Evolutionary conservation across 2,888 invertebrate species (phyloP).

Genomic region (Dicranocentrus wangi): DNA sequence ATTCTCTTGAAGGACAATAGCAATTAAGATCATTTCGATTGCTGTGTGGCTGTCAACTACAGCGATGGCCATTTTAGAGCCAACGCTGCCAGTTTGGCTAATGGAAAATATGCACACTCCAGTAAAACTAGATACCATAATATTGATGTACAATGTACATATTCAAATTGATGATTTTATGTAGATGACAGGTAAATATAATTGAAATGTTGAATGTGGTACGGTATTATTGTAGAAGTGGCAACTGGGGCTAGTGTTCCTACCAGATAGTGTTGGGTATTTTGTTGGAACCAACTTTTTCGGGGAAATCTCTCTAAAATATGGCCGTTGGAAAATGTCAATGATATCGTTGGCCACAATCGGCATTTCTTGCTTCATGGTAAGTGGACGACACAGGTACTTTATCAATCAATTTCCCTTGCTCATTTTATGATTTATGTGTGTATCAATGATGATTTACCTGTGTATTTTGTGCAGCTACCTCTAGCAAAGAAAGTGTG

Average conservation of each 20-base stretch:
- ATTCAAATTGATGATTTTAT: background rate
- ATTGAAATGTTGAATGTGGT: too few species aligned
- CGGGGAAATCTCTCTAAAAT: conserved; percentile 80
- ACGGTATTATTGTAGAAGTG: conserved; percentile 77
- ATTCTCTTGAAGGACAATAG: conserved; percentile 65
- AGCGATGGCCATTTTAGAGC: conserved; percentile 88
- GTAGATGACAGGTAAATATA: background rate
- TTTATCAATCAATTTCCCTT: too few species aligned
- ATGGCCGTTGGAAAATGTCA: conserved; percentile 81
- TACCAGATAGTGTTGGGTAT: conserved; percentile 89
- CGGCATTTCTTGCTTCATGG: conserved; percentile 80
- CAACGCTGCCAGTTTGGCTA: conserved; percentile 88
- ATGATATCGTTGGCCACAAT: conserved; percentile 80
- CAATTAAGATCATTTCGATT: conserved; percentile 75
- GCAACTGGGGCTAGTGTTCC: conserved; percentile 87
- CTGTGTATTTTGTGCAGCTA: conserved; percentile 78
- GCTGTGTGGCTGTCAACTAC: conserved; percentile 86
- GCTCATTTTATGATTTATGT: too few species aligned
- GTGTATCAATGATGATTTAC: too few species aligned
- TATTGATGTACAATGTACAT: background rate
- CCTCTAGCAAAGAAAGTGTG: conserved; percentile 80
- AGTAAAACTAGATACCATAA: conserved; percentile 74
- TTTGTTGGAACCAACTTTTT: conserved; percentile 87
- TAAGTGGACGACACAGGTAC: too few species aligned
- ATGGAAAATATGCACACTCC: conserved; percentile 80